A percentile compares a stretch with the other conserved stretches of the same genome.
These are phyloP conservation scores for Axis porcinus DNA, from an alignment of 2,113 vertebrate genomes.

Conservation along the genomic window DNA sequence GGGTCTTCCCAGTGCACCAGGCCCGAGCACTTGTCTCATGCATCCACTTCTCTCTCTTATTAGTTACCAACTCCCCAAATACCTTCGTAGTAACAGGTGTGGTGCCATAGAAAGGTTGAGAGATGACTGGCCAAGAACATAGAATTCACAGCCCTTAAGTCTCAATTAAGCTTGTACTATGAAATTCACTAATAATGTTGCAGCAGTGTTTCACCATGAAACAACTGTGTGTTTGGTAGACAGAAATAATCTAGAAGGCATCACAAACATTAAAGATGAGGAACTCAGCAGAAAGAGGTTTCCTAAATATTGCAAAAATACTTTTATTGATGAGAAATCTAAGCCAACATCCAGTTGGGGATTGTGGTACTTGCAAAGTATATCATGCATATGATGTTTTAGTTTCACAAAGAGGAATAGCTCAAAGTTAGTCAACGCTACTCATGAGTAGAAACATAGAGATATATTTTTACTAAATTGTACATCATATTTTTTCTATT, in stretches of 20 bases:
- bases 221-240: background rate
- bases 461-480: background rate
- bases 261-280: background rate
- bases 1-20: too few relatives aligned
- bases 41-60: background rate
- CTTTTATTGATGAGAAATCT: background rate
- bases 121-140: background rate
- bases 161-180: background rate
- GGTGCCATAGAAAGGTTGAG: background rate
- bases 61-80: background rate
- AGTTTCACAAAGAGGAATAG: background rate
- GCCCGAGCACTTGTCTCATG: too few relatives aligned
- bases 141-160: background rate
- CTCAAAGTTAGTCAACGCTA: background rate
- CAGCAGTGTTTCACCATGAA: background rate
- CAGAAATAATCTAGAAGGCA: background rate
- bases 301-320: background rate
- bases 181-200: background rate
- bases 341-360: background rate
- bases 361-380: background rate
- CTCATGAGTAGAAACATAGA: background rate
- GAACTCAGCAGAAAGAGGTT: background rate
- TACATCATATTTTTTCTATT: background rate
- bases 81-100: background rate
- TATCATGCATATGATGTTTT: background rate